These are phyloP conservation scores for Archips xylosteana DNA, from an alignment of 2,888 invertebrate species.

Conservation along the genomic window DNA sequence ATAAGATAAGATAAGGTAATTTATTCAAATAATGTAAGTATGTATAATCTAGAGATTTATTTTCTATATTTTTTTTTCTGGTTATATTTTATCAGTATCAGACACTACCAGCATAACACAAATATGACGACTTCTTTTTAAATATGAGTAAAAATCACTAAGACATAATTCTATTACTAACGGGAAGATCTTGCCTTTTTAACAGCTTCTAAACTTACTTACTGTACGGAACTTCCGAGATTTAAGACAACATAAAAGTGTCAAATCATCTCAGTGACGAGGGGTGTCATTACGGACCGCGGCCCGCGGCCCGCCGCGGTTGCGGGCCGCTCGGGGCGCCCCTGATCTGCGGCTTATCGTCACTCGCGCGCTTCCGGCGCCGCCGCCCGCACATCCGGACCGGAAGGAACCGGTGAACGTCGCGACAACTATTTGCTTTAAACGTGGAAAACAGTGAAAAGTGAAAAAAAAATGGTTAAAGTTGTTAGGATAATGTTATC, in stretches of 20 bases:
- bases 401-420: conserved; percentile 17
- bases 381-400: conserved; percentile 73
- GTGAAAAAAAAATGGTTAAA: neutral
- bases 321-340: conserved; percentile 8
- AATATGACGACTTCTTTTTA: too few species aligned
- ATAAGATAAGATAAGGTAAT: too few species aligned
- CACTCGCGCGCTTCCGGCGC: conserved; percentile 73
- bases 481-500: too few species aligned
- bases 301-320: neutral
- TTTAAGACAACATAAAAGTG: neutral
- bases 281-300: neutral
- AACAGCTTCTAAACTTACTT: neutral
- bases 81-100: too few species aligned
- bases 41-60: too few species aligned
- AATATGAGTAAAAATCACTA: too few species aligned
- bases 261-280: neutral
- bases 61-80: too few species aligned
- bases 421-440: neutral
- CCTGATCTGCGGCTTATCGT: conserved; percentile 6
- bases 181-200: neutral
- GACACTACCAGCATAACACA: too few species aligned
- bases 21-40: too few species aligned
- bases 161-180: too few species aligned
- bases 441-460: neutral
- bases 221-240: neutral